Evolutionary conservation across 2,113 vertebrate genomes (phyloP), one percentile per base, ranked within the genome.

Genomic region (Octodon degus): DNA sequence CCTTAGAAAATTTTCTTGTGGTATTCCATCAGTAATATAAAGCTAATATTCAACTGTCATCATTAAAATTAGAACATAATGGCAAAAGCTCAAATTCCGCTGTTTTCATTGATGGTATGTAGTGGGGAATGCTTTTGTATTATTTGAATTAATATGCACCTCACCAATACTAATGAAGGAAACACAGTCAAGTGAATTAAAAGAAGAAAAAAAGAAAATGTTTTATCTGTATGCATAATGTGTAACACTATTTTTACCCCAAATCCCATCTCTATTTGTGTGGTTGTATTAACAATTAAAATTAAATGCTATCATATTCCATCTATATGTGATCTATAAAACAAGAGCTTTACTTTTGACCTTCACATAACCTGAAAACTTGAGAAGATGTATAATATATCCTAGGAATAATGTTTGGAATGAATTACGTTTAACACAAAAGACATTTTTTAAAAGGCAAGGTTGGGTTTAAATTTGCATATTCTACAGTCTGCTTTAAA

Each of bases 401-500:
- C 53, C 0, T 12, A 76, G 17, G 87, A 90, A 30, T 90, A 91
- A 62, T 84, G 17, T 40, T 50, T 13, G 24, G 1, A 47, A 65
- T 82, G 55, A 89, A 19, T 91, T 25, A 79, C 34, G 67, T 22
- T 90, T 93, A 81, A 47, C 43, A 83, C 68, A 93, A 92, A 94
- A 65, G n/a, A 25, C 65, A 91, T 92, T 96, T 67, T 67, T 65
- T 6, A n/a, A 58, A 81, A 65, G 7, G 17, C 63, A 96, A 50
- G 91, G 32, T 22, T 91, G 91, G 89, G 58, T 94, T 70, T 91
- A 89, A 93, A 37, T 88, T 94, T 85, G 2, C 25, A 27, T 37
- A 86, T 30, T 94, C 50, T 82, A 86, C 86, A 96, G 50, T 94
- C 19, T 94, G 16, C 20, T 93, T 96, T 96, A 80, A 50, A 58